Base-by-base conservation (phyloP, 2,113 vertebrate genomes). In the Arvicanthis niloticus region DNA sequence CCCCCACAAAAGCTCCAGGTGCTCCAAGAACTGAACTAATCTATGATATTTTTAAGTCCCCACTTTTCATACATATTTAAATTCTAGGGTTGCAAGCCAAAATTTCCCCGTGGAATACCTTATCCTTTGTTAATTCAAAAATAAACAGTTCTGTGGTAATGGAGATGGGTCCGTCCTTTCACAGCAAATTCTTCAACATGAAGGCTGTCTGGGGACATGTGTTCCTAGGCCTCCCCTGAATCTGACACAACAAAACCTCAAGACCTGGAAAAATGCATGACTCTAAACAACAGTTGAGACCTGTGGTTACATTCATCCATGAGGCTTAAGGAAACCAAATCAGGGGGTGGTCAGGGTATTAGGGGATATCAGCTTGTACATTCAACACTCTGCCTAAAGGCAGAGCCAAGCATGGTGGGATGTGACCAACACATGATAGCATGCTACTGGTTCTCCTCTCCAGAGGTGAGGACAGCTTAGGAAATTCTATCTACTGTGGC, bases 71-170 rank as follows among this genome's bases (percentile, higher is more conserved):
- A 82, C 62, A 73, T 73, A 89, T 96, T 96, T 91, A 96, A 91
- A 95, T 84, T 62, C 77, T 86, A 84, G n/a, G 70, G n/a, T 70
- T 93, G 13, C 19, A 68, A 75, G 78, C 67, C 93, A 91, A 78
- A 75, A 95, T 89, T 92, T 81, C 42, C 37, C 68, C 75, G 65
- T 78, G 82, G 60, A 94, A 53, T 42, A 89, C 68, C 86, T 96
- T 88, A 91, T 81, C 72, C 51, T 91, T 95, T 37, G 9, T 81
- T 95, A 95, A 88, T 67, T 91, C 56, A 82, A 96, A 96, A 96
- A 76, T 56, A 89, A 96, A 91, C 29, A 77, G 21, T 76, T 96
- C 31, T 45, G 17, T 82, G 82, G 72, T 67, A 45, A 86, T 5
- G 17, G 51, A 88, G 56, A 87, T 53, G 51, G 51, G 48, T 10